Conservation (phyloP, 2,113 vertebrate species). For the Notiomystis cincta region DNA sequence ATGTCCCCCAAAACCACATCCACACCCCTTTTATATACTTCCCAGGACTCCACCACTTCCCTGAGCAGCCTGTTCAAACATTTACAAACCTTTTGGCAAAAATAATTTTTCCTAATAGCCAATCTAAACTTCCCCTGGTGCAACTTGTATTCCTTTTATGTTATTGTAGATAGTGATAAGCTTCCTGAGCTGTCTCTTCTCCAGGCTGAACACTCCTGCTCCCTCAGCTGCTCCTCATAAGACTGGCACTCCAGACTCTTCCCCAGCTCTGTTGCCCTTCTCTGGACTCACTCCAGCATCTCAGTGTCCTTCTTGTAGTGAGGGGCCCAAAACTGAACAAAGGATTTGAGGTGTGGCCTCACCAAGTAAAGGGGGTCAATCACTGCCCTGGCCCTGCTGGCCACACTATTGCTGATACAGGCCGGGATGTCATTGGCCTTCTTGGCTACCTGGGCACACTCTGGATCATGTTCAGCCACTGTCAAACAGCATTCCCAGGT, state of each 20-base stretch:
- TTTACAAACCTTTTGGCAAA: neutral
- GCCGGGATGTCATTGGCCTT: neutral
- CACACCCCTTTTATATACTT: neutral
- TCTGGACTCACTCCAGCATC: neutral
- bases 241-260: neutral
- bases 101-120: neutral
- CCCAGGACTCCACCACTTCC: neutral
- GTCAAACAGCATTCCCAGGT: fast-evolving
- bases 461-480: neutral
- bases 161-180: neutral
- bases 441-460: neutral
- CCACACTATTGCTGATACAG: fast-evolving
- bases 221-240: neutral
- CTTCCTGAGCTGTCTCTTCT: neutral
- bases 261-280: fast-evolving
- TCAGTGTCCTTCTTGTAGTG: too few relatives aligned
- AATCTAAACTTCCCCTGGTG: neutral
- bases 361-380: fast-evolving
- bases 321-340: neutral
- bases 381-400: neutral
- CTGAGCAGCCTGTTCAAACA: neutral
- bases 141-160: neutral
- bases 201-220: neutral
- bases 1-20: neutral
- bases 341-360: fast-evolving